A percentile compares a stretch with the other conserved stretches of the same genome.
These are phyloP conservation scores for Agrochola litura DNA, from an alignment of 2,888 invertebrate species.

Conservation along the genomic window DNA sequence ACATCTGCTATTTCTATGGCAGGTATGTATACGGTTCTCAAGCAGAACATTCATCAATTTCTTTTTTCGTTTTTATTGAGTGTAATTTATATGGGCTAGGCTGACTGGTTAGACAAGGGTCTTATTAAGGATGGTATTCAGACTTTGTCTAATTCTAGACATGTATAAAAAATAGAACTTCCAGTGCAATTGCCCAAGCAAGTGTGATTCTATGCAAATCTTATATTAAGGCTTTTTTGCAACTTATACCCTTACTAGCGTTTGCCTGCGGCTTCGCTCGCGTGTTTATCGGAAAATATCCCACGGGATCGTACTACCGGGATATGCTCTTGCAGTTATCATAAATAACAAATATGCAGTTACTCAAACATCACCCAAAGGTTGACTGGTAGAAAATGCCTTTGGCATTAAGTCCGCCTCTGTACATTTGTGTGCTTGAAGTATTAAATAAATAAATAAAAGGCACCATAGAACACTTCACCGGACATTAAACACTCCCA, in stretches of 20 bases:
- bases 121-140: background rate
- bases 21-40: constrained; percentile 84
- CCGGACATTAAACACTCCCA: background rate
- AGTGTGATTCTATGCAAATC: background rate
- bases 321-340: background rate
- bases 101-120: background rate
- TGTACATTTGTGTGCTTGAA: no score
- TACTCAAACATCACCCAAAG: no score
- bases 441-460: no score
- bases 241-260: background rate
- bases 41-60: background rate
- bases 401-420: no score
- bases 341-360: background rate
- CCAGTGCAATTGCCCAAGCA: background rate
- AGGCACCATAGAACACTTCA: background rate
- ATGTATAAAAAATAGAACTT: background rate
- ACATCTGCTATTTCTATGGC: constrained; percentile 98
- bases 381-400: no score
- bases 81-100: background rate
- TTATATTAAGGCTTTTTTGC: background rate
- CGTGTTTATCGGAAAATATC: no score
- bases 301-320: no score
- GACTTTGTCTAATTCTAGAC: background rate
- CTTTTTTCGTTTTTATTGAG: background rate
- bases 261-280: no score